Conservation (phyloP, 2,797 vertebrate species). For the Eospalax fontanierii region DNA sequence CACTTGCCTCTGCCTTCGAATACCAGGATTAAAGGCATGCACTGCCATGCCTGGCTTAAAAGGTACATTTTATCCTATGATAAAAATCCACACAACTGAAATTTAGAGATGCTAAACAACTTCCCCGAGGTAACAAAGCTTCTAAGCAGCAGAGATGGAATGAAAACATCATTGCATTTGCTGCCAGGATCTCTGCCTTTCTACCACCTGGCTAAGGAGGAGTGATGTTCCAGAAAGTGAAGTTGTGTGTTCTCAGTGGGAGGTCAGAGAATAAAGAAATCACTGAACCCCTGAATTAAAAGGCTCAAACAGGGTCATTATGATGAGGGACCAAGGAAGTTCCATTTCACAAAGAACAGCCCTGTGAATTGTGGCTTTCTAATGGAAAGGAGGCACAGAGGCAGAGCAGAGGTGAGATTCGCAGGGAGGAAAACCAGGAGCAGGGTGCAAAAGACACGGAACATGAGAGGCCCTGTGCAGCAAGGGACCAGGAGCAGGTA, state of each 20-base stretch:
- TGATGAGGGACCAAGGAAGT: constrained; percentile 52
- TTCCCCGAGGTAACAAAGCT: neutral
- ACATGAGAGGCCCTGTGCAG: neutral
- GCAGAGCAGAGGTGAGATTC: constrained; percentile 41
- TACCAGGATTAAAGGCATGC: too few species aligned
- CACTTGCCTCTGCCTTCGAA: too few species aligned
- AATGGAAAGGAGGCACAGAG: neutral
- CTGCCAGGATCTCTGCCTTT: neutral
- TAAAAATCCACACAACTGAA: neutral
- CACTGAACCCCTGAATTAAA: constrained; percentile 70
- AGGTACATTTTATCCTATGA: neutral
- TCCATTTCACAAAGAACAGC: constrained; percentile 25
- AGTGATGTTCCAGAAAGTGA: neutral
- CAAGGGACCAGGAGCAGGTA: neutral
- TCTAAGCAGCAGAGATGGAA: neutral
- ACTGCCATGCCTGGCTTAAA: too few species aligned
- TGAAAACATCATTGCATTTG: neutral
- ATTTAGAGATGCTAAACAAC: neutral
- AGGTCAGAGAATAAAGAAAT: constrained; percentile 76
- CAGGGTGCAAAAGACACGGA: constrained; percentile 23
- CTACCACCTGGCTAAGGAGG: neutral
- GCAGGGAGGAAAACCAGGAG: constrained; percentile 28
- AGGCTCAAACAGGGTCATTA: constrained; percentile 60
- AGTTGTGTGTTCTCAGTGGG: constrained; percentile 57
- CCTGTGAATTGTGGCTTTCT: constrained; percentile 40